Evolutionary conservation across 2,888 invertebrate genomes (phyloP).

Genomic region (Labia minor): DNA sequence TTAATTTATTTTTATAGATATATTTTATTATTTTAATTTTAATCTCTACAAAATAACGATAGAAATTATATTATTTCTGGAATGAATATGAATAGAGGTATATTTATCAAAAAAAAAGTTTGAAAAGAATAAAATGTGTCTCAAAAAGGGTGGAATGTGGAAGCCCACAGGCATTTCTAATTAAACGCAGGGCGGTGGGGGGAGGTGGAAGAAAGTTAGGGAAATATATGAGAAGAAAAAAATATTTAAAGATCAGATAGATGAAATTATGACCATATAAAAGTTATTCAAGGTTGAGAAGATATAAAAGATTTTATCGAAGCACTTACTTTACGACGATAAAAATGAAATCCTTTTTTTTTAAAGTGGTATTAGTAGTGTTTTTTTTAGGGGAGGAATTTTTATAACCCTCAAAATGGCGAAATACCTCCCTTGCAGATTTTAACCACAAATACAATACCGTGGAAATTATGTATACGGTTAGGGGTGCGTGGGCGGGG

Average conservation of each 20-base stretch:
- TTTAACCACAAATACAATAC: not conserved
- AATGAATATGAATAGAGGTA: not conserved
- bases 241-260: not conserved
- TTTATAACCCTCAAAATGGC: not conserved
- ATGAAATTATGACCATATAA: not conserved
- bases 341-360: not conserved
- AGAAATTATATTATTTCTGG: not conserved
- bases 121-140: not conserved
- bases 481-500: not conserved
- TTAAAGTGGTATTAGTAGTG: not conserved
- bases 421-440: not conserved
- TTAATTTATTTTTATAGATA: too few species aligned
- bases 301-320: not conserved
- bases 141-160: not conserved
- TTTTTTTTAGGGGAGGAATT: not conserved
- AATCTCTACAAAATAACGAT: too few species aligned
- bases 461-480: not conserved
- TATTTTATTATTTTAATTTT: too few species aligned
- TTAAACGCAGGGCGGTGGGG: not conserved
- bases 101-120: not conserved
- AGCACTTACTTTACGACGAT: not conserved
- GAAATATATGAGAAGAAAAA: not conserved
- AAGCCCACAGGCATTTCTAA: not conserved
- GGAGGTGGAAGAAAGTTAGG: not conserved
- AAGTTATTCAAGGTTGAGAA: not conserved